Evolutionary conservation across 1,140 invertebrate species (phyloP), one percentile per base, ranked within the genome.

Genomic region (Acromyrmex heyeri): DNA sequence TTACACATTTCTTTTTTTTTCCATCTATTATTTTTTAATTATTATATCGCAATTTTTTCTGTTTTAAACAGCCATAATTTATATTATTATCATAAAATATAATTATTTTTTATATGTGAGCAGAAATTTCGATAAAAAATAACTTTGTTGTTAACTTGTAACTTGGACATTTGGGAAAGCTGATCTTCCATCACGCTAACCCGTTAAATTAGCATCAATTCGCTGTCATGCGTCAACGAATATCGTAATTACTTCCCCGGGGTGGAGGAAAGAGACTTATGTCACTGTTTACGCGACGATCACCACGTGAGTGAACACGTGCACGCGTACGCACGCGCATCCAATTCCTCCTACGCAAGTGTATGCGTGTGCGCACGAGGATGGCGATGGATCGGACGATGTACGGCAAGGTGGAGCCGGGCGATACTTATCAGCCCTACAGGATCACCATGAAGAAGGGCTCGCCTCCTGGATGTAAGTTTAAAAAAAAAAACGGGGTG

Each of bases 391-490:
- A 98, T 96, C 96, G 97, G 93, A 97, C 97, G 92, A 98, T 98
- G 97, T 98, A 98, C 93, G 97, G 97, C 82, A 98, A 98, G 95
- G 96, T 98, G 87, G 96, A 97, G 91, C 97, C 97, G 16, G 97
- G 97, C 87, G 87, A 92, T 65, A 97, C 97, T 91, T 97, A 97
- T 94, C 97, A 97, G 91, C 97, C 97, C 30, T 98, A 97, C 93
- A 96, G 97, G 93, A 97, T 97, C 93, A 97, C 97, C 1, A 96
- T 97, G 90, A 97, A 97, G 94, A 97, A 97, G 94, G 97, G 97
- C 91, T 97, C 97, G 86, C 97, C 97, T 89, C 97, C 97, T 88
- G 97, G 97, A 95, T 98, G 97, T 98, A 96, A 98, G 97, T 97
- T 85, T 67, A 21, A 21, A 21, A 21, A 21, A 21, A 21, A 21